phyloP scores from a whole-genome alignment of 2,888 invertebrate species.

The Mesorhabditis spiculigera region DNA sequence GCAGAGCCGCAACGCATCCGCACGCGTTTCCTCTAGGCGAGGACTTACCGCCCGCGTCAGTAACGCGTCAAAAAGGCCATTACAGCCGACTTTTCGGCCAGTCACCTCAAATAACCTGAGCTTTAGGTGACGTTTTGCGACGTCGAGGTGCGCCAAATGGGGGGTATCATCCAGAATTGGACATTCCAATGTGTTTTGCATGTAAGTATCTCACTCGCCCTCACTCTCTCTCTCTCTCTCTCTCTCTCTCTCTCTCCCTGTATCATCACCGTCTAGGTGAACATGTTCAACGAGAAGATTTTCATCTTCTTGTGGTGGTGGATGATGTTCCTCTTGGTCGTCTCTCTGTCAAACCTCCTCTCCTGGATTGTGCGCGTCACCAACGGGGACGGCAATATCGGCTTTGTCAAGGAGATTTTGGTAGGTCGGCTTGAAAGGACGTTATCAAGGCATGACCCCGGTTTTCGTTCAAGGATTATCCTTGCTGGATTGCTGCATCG shows the following conservation, averaged over 20 bases:
- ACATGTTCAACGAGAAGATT: constrained; percentile 57
- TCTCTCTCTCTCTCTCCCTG: too few species aligned
- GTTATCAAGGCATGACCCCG: neutral
- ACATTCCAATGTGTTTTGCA: constrained; percentile 54
- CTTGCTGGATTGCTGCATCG: constrained; percentile 15
- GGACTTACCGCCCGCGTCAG: neutral
- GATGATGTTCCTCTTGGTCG: constrained; percentile 28
- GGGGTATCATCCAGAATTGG: constrained; percentile 34
- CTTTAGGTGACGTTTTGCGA: constrained; percentile 54
- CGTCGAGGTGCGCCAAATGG: constrained; percentile 46
- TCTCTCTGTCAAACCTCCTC: constrained; percentile 33
- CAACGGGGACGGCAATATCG: neutral
- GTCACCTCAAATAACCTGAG: neutral
- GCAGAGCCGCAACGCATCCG: too few species aligned
- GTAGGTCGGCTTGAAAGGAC: neutral
- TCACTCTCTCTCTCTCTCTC: neutral
- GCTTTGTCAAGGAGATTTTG: neutral
- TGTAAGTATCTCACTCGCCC: constrained; percentile 20
- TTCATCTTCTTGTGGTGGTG: constrained; percentile 56
- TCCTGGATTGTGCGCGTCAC: constrained; percentile 22
- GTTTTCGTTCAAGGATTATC: constrained; percentile 13
- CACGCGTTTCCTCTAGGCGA: neutral
- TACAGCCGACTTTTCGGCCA: too few species aligned
- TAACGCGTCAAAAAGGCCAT: neutral
- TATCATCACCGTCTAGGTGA: constrained; percentile 22